Percentiles rank a stretch among this genome's conserved stretches.
phyloP scores from a whole-genome alignment of 1,140 invertebrate species.

The Schlechtendalia chinensis region DNA sequence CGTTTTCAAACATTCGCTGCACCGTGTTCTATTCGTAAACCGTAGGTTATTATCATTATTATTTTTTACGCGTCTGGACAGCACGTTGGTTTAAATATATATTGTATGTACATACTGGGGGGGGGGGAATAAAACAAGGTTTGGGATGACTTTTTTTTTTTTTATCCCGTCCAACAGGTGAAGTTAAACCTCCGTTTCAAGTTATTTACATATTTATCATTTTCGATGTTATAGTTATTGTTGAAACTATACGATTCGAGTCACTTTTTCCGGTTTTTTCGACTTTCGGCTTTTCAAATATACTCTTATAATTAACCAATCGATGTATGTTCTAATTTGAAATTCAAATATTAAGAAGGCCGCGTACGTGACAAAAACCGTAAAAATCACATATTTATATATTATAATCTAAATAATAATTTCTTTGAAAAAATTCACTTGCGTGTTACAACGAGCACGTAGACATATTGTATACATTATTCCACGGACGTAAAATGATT shows the following conservation, averaged over 20 bases:
- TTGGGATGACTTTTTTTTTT: background rate
- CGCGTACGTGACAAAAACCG: background rate
- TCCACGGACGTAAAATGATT: too few species aligned
- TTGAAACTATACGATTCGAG: background rate
- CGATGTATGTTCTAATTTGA: background rate
- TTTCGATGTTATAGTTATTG: background rate
- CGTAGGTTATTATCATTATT: background rate
- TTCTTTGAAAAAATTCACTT: too few species aligned
- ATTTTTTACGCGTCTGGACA: background rate
- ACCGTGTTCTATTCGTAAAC: background rate
- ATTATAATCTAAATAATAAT: too few species aligned
- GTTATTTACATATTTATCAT: conserved; percentile 14
- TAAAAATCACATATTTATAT: too few species aligned
- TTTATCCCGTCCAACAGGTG: background rate
- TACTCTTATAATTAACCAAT: background rate
- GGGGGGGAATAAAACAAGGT: too few species aligned
- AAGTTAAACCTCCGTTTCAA: background rate
- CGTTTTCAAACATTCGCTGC: background rate
- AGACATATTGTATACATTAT: too few species aligned
- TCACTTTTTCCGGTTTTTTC: background rate
- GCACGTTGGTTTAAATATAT: too few species aligned
- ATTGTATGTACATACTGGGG: too few species aligned
- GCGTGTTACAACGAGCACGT: too few species aligned
- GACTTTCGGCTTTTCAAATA: background rate
- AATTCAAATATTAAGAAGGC: background rate